phyloP scores from a whole-genome alignment of 2,888 invertebrate genomes.

The Dorcus hopei region DNA sequence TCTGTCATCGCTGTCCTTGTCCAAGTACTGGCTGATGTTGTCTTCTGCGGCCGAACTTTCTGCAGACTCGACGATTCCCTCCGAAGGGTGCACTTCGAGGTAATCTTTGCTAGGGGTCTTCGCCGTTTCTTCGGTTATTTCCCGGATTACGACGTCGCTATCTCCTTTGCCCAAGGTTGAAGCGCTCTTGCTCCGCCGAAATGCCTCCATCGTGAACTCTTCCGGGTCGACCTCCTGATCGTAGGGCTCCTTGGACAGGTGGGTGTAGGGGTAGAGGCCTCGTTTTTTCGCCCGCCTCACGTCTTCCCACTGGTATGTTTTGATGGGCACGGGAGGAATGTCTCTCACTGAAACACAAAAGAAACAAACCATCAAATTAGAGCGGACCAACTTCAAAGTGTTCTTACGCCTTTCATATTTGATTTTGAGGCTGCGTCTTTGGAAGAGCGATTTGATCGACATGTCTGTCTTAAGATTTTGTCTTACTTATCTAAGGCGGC shows the following conservation, averaged over 20 bases:
- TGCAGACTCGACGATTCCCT: constrained; percentile 35
- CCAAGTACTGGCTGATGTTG: constrained; percentile 47
- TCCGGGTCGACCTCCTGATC: constrained; percentile 46
- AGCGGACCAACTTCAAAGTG: neutral
- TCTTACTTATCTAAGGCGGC: too few relatives aligned
- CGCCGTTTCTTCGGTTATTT: constrained; percentile 17
- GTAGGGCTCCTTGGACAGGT: constrained; percentile 64
- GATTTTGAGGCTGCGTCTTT: constrained; percentile 15
- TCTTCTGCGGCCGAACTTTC: constrained; percentile 41
- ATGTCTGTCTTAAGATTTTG: constrained; percentile 1
- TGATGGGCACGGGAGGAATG: constrained; percentile 65
- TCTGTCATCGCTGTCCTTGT: constrained; percentile 39
- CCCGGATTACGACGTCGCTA: constrained; percentile 26
- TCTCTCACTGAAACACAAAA: constrained; percentile 37
- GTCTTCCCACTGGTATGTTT: constrained; percentile 82
- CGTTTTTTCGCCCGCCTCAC: constrained; percentile 64
- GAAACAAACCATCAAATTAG: neutral
- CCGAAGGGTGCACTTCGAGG: constrained; percentile 2
- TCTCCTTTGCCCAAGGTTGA: constrained; percentile 29
- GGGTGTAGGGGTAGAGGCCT: constrained; percentile 80
- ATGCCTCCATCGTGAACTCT: constrained; percentile 39
- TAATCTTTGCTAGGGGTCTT: constrained; percentile 11
- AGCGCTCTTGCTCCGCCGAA: constrained; percentile 33
- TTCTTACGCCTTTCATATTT: constrained; percentile 16
- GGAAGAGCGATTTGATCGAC: constrained; percentile 14